Conservation (phyloP, 2,113 vertebrate species). For the Sturnus vulgaris region DNA sequence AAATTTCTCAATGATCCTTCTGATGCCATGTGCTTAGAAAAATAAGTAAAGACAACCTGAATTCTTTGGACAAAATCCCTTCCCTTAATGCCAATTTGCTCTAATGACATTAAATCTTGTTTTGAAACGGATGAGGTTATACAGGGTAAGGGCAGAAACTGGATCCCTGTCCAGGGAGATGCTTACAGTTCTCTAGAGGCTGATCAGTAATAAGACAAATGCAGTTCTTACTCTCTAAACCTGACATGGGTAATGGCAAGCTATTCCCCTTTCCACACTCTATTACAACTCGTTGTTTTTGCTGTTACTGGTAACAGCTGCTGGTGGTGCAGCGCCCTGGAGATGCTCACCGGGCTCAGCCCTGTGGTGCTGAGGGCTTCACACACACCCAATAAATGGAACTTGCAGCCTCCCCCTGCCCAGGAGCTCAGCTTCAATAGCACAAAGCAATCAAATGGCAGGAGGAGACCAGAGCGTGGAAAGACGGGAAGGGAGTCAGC, state of each 20-base stretch:
- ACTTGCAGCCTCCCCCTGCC: background rate
- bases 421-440: background rate
- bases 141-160: background rate
- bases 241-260: background rate
- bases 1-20: background rate
- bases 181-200: background rate
- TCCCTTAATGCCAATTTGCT: background rate
- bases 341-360: background rate
- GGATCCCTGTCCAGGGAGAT: background rate
- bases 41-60: background rate
- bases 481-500: background rate
- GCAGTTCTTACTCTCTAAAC: background rate
- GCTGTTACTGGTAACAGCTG: background rate
- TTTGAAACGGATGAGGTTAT: background rate
- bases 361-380: fast-evolving
- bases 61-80: background rate
- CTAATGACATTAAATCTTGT: background rate
- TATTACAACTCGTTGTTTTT: background rate
- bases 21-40: background rate
- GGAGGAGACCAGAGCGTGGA: background rate
- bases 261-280: background rate
- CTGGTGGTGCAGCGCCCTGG: background rate
- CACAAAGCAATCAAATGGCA: background rate
- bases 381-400: background rate
- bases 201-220: background rate